Percentiles rank a stretch among this genome's conserved stretches.
Conservation (phyloP, 2,113 vertebrate genomes). For the Conger conger region DNA sequence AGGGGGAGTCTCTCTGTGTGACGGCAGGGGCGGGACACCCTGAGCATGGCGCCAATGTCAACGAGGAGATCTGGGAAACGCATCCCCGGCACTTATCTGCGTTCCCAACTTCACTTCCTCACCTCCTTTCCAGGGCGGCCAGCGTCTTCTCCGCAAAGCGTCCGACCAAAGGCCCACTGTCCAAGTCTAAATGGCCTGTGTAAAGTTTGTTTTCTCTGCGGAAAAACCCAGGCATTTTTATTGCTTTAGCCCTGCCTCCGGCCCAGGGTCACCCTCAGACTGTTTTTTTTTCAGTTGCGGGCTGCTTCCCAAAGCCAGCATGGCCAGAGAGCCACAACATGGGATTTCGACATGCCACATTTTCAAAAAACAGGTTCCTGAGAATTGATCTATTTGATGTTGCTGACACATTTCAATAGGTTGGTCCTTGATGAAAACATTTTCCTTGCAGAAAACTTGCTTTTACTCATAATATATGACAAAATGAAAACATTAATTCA, state of each 20-base stretch:
- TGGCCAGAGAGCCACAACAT: background rate
- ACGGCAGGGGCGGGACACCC: conserved; percentile 10
- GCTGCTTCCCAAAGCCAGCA: background rate
- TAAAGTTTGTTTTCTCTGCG: conserved; percentile 15
- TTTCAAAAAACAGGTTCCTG: background rate
- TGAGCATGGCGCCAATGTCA: conserved; percentile 25
- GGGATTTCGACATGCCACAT: background rate
- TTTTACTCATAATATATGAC: too few species aligned
- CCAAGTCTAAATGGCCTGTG: conserved; percentile 18
- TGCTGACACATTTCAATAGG: background rate
- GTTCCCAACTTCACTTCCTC: conserved; percentile 20
- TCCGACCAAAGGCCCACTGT: conserved; percentile 20
- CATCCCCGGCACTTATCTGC: conserved; percentile 24
- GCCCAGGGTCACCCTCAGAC: background rate
- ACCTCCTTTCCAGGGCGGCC: conserved; percentile 28
- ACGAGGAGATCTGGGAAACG: conserved; percentile 26
- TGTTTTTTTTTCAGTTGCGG: background rate
- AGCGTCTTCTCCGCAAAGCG: conserved; percentile 21
- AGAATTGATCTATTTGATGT: background rate
- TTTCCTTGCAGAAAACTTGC: too few species aligned
- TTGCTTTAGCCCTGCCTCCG: conserved; percentile 15
- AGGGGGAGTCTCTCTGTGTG: background rate
- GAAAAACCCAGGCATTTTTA: conserved; percentile 33
- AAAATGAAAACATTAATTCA: too few species aligned
- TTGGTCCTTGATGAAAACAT: background rate